Evolutionary conservation across 2,797 vertebrate genomes (phyloP).

Genomic region (Gymnocypris eckloni): DNA sequence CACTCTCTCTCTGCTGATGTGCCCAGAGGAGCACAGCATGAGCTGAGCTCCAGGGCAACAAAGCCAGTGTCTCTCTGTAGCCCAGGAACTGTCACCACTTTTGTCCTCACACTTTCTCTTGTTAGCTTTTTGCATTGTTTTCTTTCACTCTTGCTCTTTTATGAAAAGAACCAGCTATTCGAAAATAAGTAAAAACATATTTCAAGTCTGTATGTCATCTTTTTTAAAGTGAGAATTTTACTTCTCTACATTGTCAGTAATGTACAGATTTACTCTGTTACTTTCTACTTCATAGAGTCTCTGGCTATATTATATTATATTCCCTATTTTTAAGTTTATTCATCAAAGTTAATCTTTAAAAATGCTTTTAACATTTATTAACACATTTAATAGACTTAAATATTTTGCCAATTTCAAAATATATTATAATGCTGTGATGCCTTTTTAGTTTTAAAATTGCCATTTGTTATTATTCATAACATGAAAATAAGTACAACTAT

Average conservation of each 20-base stretch:
- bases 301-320: background rate
- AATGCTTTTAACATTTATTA: background rate
- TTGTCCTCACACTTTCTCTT: constrained; percentile 51
- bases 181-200: constrained; percentile 30
- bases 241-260: background rate
- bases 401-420: background rate
- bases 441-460: background rate
- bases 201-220: background rate
- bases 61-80: constrained; percentile 49
- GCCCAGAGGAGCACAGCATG: constrained; percentile 57
- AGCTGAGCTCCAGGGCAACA: constrained; percentile 60
- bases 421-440: background rate
- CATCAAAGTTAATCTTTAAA: background rate
- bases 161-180: constrained; percentile 35
- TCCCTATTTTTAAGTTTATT: background rate
- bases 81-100: constrained; percentile 52
- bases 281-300: background rate
- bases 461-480: background rate
- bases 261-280: background rate
- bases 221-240: constrained; percentile 13
- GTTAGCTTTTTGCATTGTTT: constrained; percentile 44
- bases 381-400: background rate
- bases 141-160: constrained; percentile 2
- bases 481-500: background rate
- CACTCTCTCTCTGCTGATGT: constrained; percentile 43